These are phyloP conservation scores for Lagodon rhomboides DNA, from an alignment of 2,797 vertebrate genomes.

Conservation along the genomic window DNA sequence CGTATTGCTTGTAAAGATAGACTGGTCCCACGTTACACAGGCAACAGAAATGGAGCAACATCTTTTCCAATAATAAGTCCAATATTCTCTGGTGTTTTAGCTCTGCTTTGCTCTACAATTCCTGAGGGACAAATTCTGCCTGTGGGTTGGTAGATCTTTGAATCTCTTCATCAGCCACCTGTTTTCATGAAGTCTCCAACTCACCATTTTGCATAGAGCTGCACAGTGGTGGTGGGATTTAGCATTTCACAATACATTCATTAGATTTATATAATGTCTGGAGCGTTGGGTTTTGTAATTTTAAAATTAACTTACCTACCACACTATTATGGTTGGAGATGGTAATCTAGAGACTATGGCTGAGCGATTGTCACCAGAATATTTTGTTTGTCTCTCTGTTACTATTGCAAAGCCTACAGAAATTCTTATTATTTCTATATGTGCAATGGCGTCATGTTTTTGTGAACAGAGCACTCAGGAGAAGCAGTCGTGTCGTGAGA, in stretches of 20 bases:
- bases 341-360: not conserved
- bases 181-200: not conserved
- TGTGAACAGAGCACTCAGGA: slow-evolving; percentile 90
- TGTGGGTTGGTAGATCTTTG: slow-evolving; percentile 30
- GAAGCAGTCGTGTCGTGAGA: slow-evolving; percentile 98
- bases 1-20: not conserved
- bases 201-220: not conserved
- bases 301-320: not conserved
- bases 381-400: not conserved
- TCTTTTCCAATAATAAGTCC: not conserved
- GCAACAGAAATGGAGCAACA: not conserved
- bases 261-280: not conserved
- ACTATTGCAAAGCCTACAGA: not conserved
- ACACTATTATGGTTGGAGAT: not conserved
- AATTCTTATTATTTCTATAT: not conserved
- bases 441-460: not conserved
- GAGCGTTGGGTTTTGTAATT: not conserved
- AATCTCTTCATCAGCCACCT: slow-evolving; percentile 10
- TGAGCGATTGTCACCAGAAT: slow-evolving; percentile 1
- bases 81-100: slow-evolving; percentile 36
- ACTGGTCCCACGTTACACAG: not conserved
- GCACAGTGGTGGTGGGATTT: not conserved
- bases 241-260: not conserved
- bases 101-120: slow-evolving; percentile 23
- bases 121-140: not conserved